Evolutionary conservation across 1,140 invertebrate genomes (phyloP), one percentile per base, ranked within the genome.

Genomic region (Pentalonia nigronervosa): DNA sequence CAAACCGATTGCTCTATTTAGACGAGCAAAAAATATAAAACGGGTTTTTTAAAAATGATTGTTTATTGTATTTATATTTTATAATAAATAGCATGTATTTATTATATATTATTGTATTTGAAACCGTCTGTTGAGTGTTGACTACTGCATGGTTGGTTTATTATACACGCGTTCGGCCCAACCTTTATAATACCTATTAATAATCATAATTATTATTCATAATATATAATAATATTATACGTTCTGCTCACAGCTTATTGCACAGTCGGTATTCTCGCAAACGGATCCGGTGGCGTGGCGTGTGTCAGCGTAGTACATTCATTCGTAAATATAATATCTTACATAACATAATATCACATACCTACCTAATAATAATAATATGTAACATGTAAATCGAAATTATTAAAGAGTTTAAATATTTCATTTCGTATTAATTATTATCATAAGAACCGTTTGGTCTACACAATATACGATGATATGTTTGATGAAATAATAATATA

Each of bases 31-130:
- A 88, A 50, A 34, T 53, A 36, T 4, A 34, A 88, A 90, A 90
- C 88, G 11, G 50, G 88, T 90, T 90, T 60, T n/a, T 60, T 30
- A 25, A 60, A 90, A 90, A 60, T 41, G 6, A 60, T 90, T 88
- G 87, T 88, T 88, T 34, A 88, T 88, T 56, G 88, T 90, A 45
- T 36, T 23, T 84, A 84, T 84, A 36, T 60, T 60, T 90, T 25
- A 48, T 17, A 56, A 36, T 25, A 8, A 34, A 67, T 41, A 67
- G n/a, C 14, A 67, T n/a, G 14, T 47, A 60, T n/a, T n/a, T n/a
- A 76, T 41, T 76, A 76, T n/a, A n/a, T n/a, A n/a, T 20, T 36
- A 41, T 90, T 56, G 34, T 90, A 56, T 90, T 90, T 36, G 88
- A 4, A 30, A 30, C 34, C 50, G 23, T 21, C 48, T 34, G 50